Percentiles rank a stretch among this genome's conserved stretches.
Conservation (phyloP, 2,888 invertebrate genomes). For the Hypselothyrea guttata region DNA sequence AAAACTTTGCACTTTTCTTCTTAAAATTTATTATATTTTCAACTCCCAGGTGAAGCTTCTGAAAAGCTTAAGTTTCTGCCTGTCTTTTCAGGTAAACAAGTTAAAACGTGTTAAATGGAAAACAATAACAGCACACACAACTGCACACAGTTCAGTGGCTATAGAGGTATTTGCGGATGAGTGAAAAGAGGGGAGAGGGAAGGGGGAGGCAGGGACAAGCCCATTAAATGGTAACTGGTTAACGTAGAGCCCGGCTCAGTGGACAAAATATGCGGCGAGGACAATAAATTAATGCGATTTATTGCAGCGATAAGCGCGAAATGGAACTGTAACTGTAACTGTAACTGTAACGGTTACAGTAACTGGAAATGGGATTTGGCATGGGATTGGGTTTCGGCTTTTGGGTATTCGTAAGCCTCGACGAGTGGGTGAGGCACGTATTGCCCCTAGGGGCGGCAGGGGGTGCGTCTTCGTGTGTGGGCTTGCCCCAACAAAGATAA, state of each 20-base stretch:
- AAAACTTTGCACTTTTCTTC: too few relatives aligned
- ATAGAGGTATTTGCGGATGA: conserved; percentile 2
- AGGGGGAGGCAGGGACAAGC: conserved; percentile 51
- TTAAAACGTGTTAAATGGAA: conserved; percentile 66
- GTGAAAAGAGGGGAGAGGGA: background rate
- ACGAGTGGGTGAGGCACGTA: background rate
- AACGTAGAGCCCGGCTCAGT: conserved; percentile 51
- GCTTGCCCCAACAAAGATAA: conserved; percentile 56
- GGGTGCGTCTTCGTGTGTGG: conserved; percentile 57
- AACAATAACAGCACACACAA: conserved; percentile 63
- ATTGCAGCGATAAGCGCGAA: conserved; percentile 79
- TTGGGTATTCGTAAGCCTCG: too few relatives aligned
- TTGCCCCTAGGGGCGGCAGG: conserved; percentile 23
- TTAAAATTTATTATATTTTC: too few relatives aligned
- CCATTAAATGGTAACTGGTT: conserved; percentile 65
- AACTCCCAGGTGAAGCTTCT: too few relatives aligned
- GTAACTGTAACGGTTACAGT: conserved; percentile 4
- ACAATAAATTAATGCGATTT: conserved; percentile 82
- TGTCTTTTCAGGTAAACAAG: conserved; percentile 16
- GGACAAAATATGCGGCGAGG: conserved; percentile 73
- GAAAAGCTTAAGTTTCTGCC: background rate
- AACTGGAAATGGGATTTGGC: conserved; percentile 11
- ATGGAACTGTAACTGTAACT: conserved; percentile 20
- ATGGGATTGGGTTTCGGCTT: background rate
- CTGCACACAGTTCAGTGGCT: background rate